These are phyloP conservation scores for Trogon surrucura DNA, from an alignment of 2,113 vertebrate species.

Conservation along the genomic window DNA sequence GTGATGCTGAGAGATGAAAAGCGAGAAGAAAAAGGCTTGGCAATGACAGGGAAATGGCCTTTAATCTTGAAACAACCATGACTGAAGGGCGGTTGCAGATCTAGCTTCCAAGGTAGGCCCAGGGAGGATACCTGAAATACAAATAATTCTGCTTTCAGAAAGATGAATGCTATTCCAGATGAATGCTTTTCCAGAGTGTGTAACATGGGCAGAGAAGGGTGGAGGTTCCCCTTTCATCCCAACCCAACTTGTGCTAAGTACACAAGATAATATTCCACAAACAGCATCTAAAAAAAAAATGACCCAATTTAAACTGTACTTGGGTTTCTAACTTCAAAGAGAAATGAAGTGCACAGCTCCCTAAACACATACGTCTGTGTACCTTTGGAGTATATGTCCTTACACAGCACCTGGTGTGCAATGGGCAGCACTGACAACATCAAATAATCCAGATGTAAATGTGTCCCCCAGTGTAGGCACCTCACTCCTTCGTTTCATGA, in stretches of 20 bases:
- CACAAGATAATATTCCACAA: not conserved
- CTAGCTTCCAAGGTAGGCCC: constrained; percentile 82
- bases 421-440: not conserved
- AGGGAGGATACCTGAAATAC: constrained; percentile 79
- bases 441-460: not conserved
- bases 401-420: not conserved
- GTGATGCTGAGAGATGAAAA: constrained; percentile 75
- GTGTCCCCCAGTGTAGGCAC: not conserved
- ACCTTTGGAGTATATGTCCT: not conserved
- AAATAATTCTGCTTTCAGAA: constrained; percentile 60
- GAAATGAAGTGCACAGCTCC: not conserved
- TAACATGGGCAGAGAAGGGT: not conserved
- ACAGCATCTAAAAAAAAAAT: not conserved
- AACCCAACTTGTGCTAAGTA: not conserved
- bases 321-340: not conserved
- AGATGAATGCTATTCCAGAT: not conserved
- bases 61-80: constrained; percentile 86
- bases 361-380: not conserved
- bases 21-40: constrained; percentile 81
- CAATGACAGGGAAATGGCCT: constrained; percentile 79
- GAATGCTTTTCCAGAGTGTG: not conserved
- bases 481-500: not conserved
- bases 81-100: constrained; percentile 79
- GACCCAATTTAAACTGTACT: not conserved
- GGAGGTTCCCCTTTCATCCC: not conserved